Conservation (phyloP, 2,888 invertebrate genomes). For the Venustoraphidia nigricollis region DNA sequence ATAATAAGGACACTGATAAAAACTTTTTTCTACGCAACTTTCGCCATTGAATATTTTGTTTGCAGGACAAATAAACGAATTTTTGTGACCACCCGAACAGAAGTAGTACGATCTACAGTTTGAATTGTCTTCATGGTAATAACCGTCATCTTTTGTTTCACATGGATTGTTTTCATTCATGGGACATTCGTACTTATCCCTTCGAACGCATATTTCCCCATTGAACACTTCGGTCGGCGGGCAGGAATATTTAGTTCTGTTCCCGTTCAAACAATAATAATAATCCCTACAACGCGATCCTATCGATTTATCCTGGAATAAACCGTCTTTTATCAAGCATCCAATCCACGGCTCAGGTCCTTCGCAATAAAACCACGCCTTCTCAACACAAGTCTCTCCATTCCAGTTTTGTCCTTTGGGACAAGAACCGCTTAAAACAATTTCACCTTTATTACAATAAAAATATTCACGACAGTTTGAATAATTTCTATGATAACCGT, state of each 20-base stretch:
- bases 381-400: constrained; percentile 27
- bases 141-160: constrained; percentile 34
- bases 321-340: constrained; percentile 18
- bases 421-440: constrained; percentile 31
- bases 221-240: constrained; percentile 29
- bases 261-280: constrained; percentile 31
- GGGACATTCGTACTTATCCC: constrained; percentile 29
- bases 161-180: constrained; percentile 35
- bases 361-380: constrained; percentile 14
- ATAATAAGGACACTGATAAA: constrained; percentile 24
- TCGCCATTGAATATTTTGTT: constrained; percentile 36
- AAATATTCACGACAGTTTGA: constrained; percentile 33
- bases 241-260: constrained; percentile 29
- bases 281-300: constrained; percentile 35
- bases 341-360: constrained; percentile 14
- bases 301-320: constrained; percentile 29
- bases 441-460: constrained; percentile 32
- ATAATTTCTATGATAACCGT: constrained; percentile 27
- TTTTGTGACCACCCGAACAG: constrained; percentile 37
- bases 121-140: constrained; percentile 29
- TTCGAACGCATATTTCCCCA: constrained; percentile 29
- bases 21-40: constrained; percentile 28
- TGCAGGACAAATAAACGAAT: constrained; percentile 38
- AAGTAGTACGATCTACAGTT: constrained; percentile 43
- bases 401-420: constrained; percentile 32